Base-by-base conservation (phyloP, 2,797 vertebrate species). In the Diplodus puntazzo region DNA sequence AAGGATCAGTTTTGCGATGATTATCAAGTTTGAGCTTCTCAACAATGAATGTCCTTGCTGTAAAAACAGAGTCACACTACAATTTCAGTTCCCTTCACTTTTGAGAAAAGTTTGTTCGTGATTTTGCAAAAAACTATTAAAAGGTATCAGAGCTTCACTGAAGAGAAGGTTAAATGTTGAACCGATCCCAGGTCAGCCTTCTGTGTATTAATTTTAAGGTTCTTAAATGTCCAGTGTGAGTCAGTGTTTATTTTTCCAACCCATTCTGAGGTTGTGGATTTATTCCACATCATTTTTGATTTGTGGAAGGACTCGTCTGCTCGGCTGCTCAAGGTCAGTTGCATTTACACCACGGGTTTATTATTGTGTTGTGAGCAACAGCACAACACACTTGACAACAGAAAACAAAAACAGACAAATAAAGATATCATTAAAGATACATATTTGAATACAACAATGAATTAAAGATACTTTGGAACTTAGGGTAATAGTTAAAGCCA, bases 321-420 rank as follows among this genome's bases (percentile, higher is more conserved):
- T 77, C 52, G 81, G 10, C 0, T 61, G 66, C 82, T 83, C 75
- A 86, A 86, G 79, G 77, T 73, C 82, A 43, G 79, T 12, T 68
- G 62, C 50, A 54, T 72, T 82, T 82, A 82, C 84, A 71, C 84
- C 20, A 14, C 1, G 48, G 75, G 59, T 79, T 83, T 81, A 78
- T 70, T 72, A 81, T 71, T 2, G 21, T 45, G 75, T 67, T 82
- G 61, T 76, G 68, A 82, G 73, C 53, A 74, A 5, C 14, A 58
- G 25, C 43, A 61, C 70, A 81, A 77, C 55, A 84, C 68, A 77
- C 75, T 66, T 63, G 23, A 74, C 50, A 75, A 76, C 13, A 76
- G 65, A 49, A 82, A 79, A 78, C 48, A 75, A 78, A 23, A 69
- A 75, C 59, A 79, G n/a, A 68, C n/a, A 60, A 77, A 55, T 1